Conservation (phyloP, 2,888 invertebrate species). For the Drosophila algonquin region DNA sequence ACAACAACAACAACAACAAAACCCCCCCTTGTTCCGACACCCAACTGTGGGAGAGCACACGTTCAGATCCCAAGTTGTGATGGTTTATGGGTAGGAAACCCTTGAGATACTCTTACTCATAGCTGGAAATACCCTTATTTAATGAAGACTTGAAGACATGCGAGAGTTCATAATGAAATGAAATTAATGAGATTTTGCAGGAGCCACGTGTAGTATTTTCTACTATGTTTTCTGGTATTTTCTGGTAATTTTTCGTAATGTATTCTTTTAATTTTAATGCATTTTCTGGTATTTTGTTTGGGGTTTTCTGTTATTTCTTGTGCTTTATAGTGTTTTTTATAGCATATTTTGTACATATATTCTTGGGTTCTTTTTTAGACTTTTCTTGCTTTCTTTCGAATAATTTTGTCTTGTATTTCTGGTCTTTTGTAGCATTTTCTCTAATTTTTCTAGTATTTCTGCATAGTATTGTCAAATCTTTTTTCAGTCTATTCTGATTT, state of each 20-base stretch:
- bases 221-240: not conserved
- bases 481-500: too few relatives aligned
- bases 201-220: not conserved
- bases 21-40: constrained; percentile 17
- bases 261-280: too few relatives aligned
- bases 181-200: too few relatives aligned
- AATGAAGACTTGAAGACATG: too few relatives aligned
- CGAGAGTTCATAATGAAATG: too few relatives aligned
- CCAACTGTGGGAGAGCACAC: constrained; percentile 25
- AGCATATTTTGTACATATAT: too few relatives aligned
- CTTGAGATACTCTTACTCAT: constrained; percentile 2
- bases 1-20: not conserved
- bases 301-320: too few relatives aligned
- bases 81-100: constrained; percentile 19
- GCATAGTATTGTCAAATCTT: not conserved
- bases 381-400: too few relatives aligned
- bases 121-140: not conserved
- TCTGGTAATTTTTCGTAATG: not conserved
- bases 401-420: too few relatives aligned
- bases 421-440: not conserved
- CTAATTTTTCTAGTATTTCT: not conserved
- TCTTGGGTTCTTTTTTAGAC: too few relatives aligned
- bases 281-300: too few relatives aligned
- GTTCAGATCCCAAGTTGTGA: constrained; percentile 32
- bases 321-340: too few relatives aligned